Base-by-base conservation (phyloP, 2,888 invertebrate genomes). In the Zygothrica quintamaculata region DNA sequence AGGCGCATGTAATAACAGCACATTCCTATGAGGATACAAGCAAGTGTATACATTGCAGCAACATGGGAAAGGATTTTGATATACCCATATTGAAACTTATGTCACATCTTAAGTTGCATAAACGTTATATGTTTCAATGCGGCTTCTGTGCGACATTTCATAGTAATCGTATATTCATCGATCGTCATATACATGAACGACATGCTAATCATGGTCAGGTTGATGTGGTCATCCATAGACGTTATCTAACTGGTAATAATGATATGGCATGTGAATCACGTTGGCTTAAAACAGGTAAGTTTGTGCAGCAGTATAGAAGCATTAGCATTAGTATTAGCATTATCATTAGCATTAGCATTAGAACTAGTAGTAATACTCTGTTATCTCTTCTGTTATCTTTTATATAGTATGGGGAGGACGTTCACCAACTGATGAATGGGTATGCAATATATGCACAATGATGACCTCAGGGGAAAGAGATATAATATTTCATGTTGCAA, bases 41-140 rank as follows among this genome's bases (percentile, higher is more conserved):
- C 0, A 16, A 1, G 5, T 80, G 85, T 22, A 0, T n/a, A 1
- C 78, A 81, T 39, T 80, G 79, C 16, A 0, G 0, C 0, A 0
- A 0, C n/a, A 12, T n/a, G n/a, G n/a, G n/a, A n/a, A n/a, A 7
- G 2, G 34, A 33, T 1, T n/a, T 3, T 0, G 1, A 8, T 0
- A 0, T 8, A 8, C 2, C 2, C 0, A 1, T 56, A 0, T 62
- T 69, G 0, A 57, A 40, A 39, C 93, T 96, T 56, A 90, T 95
- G 8, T 92, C 93, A 44, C 97, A 97, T 90, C 92, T 96, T 61
- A 94, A 94, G 84, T 93, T 95, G 91, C 97, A 97, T 90, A 95
- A 95, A 68, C 91, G 92, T 4, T 92, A 92, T 58, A 90, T 97
- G 29, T 96, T 94, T 89, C 94, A 94, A 74, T 97, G 96, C 89